Base-by-base conservation (phyloP, 2,797 vertebrate genomes). In the Aphelocoma californica region DNA sequence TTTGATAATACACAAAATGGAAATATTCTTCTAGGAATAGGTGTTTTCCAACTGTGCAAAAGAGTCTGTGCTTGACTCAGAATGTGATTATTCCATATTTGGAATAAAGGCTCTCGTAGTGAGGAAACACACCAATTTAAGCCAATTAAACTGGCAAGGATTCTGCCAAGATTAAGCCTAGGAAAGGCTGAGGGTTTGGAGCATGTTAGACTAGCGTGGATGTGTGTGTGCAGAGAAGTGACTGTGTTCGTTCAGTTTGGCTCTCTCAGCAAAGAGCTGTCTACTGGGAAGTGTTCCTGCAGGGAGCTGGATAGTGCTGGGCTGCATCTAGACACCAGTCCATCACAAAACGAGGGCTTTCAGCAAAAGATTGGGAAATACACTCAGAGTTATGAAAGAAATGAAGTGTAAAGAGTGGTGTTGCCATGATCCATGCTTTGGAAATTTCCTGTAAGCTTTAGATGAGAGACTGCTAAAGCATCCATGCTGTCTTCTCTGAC, bases 1-100 rank as follows among this genome's bases (percentile, higher is more conserved):
- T 81, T 83, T 62, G 29, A 54, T 36, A 51, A 50, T 79, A 53
- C 3, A 34, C 66, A 70, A 83, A 91, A 60, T 78, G 29, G 12
- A 84, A 75, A 25, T 62, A 72, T 53, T 91, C 51, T 93, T 95
- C 51, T 51, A 95, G 87, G 73, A 95, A 84, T 62, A 75, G 58
- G 72, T 91, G 58, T 86, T 92, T 86, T 90, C 83, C 82, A 94
- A 29, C 56, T 91, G 50, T 88, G 75, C 47, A 40, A 51, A 66
- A 81, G 32, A 70, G 34, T 5, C 5, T 29, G 21, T 66, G 24
- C 69, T 81, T 81, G 28, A 70, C 51, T 91, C 31, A 29, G 61
- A 67, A 45, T 78, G n/a, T 28, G 64, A 67, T 66, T 78, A 32
- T 83, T 85, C 58, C 0, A 0, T 67, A 29, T 81, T 44, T 73